These are phyloP conservation scores for Cryptomyrus ogoouensis DNA, from an alignment of 2,113 vertebrate genomes.

Conservation along the genomic window DNA sequence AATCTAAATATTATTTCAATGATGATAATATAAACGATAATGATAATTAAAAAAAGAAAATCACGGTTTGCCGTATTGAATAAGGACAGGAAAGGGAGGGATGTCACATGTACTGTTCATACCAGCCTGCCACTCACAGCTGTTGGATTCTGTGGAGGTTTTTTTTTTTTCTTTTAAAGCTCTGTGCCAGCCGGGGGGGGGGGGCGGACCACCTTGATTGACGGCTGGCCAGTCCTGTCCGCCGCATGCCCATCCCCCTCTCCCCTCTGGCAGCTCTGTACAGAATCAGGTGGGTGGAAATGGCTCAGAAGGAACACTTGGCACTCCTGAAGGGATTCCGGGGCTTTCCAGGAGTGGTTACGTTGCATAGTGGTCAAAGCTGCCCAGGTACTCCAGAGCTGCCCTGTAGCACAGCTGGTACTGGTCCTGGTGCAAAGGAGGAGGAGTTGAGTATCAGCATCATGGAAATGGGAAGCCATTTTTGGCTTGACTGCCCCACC, in stretches of 20 bases:
- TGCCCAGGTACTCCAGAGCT: conserved; percentile 95
- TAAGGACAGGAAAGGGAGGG: conserved; percentile 44
- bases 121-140: conserved; percentile 31
- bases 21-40: conserved; percentile 45
- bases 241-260: conserved; percentile 53
- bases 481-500: not conserved
- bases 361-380: conserved; percentile 99
- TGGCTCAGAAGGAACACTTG: conserved; percentile 68
- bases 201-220: conserved; percentile 45
- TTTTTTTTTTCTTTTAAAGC: conserved; percentile 36
- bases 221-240: conserved; percentile 21
- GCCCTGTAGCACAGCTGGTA: conserved; percentile 96
- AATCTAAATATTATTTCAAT: conserved; percentile 42
- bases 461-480: not conserved
- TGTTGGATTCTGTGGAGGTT: conserved; percentile 44
- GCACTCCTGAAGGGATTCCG: conserved; percentile 43
- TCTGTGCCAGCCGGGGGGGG: conserved; percentile 35
- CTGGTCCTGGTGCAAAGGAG: conserved; percentile 74
- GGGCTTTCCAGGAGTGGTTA: conserved; percentile 56
- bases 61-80: conserved; percentile 53
- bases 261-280: conserved; percentile 54
- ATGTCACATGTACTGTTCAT: conserved; percentile 43
- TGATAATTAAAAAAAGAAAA: conserved; percentile 39
- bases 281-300: conserved; percentile 64
- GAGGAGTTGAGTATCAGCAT: not conserved